These are phyloP conservation scores for Contarinia nasturtii DNA, from an alignment of 1,140 invertebrate species.

Conservation along the genomic window DNA sequence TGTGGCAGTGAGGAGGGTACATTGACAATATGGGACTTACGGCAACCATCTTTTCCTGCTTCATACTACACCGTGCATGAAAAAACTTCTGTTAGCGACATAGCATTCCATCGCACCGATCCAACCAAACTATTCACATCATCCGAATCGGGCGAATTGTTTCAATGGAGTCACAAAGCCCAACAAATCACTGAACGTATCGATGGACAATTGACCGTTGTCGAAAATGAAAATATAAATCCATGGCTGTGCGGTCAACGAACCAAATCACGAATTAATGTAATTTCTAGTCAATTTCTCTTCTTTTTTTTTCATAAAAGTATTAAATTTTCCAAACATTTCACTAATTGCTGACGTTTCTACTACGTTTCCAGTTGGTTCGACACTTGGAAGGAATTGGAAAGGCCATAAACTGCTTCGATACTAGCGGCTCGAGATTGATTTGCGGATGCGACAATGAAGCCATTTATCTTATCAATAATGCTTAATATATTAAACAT, in stretches of 20 bases:
- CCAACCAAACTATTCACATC: conserved; percentile 67
- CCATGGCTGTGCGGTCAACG: conserved; percentile 43
- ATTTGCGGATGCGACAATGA: conserved; percentile 70
- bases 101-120: conserved; percentile 63
- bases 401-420: conserved; percentile 59
- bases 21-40: conserved; percentile 73
- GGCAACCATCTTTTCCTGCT: conserved; percentile 60
- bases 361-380: neutral
- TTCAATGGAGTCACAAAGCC: conserved; percentile 58
- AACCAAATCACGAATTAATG: conserved; percentile 46
- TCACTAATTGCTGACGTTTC: neutral
- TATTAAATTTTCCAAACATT: neutral
- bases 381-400: conserved; percentile 43
- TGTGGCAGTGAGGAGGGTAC: conserved; percentile 64
- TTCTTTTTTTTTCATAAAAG: no score
- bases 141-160: conserved; percentile 59
- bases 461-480: conserved; percentile 54
- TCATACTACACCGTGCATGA: conserved; percentile 60
- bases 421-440: conserved; percentile 47
- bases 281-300: conserved; percentile 27
- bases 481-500: conserved; percentile 28
- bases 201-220: conserved; percentile 17
- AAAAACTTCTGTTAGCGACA: conserved; percentile 48
- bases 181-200: conserved; percentile 23
- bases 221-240: conserved; percentile 26